These are phyloP conservation scores for Berghia stephanieae DNA, from an alignment of 1,140 invertebrate species.

Conservation along the genomic window DNA sequence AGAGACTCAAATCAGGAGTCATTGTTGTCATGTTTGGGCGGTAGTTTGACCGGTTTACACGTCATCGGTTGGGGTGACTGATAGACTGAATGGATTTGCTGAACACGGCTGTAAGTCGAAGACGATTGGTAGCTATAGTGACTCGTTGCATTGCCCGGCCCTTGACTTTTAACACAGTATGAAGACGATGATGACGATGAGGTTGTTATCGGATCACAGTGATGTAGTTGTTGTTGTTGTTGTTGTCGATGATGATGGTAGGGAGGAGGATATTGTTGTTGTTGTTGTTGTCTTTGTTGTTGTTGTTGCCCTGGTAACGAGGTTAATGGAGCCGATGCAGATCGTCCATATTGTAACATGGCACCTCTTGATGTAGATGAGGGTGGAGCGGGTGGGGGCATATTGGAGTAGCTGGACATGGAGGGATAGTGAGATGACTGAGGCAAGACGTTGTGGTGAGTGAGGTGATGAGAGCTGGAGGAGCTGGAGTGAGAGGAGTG, in stretches of 20 bases:
- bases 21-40: slow-evolving; percentile 10
- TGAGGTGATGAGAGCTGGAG: slow-evolving; percentile 34
- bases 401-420: slow-evolving; percentile 25
- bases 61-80: slow-evolving; percentile 45
- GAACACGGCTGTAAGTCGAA: slow-evolving; percentile 34
- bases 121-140: slow-evolving; percentile 32
- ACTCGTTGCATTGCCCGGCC: slow-evolving; percentile 29
- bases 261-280: background rate
- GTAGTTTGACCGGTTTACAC: slow-evolving; percentile 39
- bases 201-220: slow-evolving; percentile 8
- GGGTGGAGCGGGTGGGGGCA: slow-evolving; percentile 15
- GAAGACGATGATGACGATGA: slow-evolving; percentile 30
- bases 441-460: no score
- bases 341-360: slow-evolving; percentile 13
- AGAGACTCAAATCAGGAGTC: background rate
- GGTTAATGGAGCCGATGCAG: slow-evolving; percentile 9
- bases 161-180: slow-evolving; percentile 36
- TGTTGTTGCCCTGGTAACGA: background rate
- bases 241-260: background rate
- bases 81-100: slow-evolving; percentile 39
- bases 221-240: background rate
- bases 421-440: slow-evolving; percentile 26
- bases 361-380: no score
- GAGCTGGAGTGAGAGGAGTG: slow-evolving; percentile 33
- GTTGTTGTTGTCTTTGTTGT: background rate